A percentile compares a stretch with the other conserved stretches of the same genome.
These are phyloP conservation scores for Trachymyrmex cornetzi DNA, from an alignment of 1,140 invertebrate species.

Conservation along the genomic window DNA sequence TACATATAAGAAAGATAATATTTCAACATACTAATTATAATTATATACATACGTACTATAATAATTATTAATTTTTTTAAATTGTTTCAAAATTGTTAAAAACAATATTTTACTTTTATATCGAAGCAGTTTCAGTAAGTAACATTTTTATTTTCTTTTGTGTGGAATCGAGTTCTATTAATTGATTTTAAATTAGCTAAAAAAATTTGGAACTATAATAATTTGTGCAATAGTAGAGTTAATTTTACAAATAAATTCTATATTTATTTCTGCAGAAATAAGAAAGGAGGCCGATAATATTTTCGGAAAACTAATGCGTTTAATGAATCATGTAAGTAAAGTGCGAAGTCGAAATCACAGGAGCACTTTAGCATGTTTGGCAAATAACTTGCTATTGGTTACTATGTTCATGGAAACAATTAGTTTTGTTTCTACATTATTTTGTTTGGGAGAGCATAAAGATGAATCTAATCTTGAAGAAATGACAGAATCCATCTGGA, in stretches of 20 bases:
- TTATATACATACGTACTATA: too few species aligned
- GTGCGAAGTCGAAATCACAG: conserved; percentile 5
- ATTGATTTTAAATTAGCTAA: neutral
- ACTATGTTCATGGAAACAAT: conserved; percentile 76
- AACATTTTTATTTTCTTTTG: neutral
- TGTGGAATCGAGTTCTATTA: neutral
- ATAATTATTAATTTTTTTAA: neutral
- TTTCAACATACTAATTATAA: neutral
- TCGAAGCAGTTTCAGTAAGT: neutral
- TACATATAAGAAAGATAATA: neutral
- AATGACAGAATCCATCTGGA: neutral
- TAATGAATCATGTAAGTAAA: conserved; percentile 67
- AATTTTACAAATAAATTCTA: conserved; percentile 38
- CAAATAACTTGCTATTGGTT: conserved; percentile 76
- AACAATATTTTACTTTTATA: neutral
- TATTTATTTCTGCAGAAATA: conserved; percentile 53
- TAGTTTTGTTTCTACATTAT: conserved; percentile 69
- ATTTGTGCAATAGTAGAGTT: neutral
- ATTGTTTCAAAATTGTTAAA: neutral
- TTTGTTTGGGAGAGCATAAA: conserved; percentile 56
- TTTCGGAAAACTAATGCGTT: conserved; percentile 63
- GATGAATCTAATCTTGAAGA: conserved; percentile 12
- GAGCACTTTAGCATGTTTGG: conserved; percentile 65
- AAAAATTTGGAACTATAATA: neutral
- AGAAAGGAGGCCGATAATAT: conserved; percentile 42